Percentiles rank a stretch among this genome's conserved stretches.
Conservation (phyloP, 2,113 vertebrate species). For the Platycercus adscitus region DNA sequence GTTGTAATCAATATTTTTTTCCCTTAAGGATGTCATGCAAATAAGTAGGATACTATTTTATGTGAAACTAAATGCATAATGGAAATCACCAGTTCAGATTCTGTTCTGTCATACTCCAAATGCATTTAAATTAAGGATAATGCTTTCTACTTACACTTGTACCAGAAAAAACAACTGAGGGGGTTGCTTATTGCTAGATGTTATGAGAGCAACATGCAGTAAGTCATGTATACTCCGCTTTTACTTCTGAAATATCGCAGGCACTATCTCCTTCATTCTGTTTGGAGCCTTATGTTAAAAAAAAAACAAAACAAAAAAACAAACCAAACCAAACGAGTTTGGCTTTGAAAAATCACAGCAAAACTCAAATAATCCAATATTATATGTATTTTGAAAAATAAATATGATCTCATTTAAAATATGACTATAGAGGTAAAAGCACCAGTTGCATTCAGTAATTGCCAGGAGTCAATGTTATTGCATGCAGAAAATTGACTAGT, state of each 20-base stretch:
- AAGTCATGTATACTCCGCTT: not conserved
- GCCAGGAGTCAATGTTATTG: conserved; percentile 28
- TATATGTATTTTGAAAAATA: not conserved
- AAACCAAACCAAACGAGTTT: not conserved
- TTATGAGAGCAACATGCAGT: not conserved
- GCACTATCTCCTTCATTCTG: not conserved
- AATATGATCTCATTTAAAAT: not conserved
- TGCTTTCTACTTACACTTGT: not conserved
- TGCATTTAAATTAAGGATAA: not conserved
- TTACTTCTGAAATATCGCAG: not conserved
- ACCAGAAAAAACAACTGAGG: not conserved
- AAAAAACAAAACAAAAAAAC: not conserved
- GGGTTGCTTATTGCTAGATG: not conserved
- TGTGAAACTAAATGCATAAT: not conserved
- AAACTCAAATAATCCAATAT: not conserved
- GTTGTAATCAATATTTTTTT: not conserved
- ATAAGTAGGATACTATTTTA: not conserved
- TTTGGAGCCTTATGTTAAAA: not conserved
- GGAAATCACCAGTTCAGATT: not conserved
- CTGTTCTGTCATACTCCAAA: not conserved
- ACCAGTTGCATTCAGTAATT: conserved; percentile 54
- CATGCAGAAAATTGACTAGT: conserved; percentile 51
- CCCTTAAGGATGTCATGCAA: not conserved
- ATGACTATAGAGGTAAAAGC: conserved; percentile 4
- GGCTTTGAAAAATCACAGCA: not conserved